A percentile compares a stretch with the other conserved stretches of the same genome.
Evolutionary conservation across 2,888 invertebrate genomes (phyloP).

Genomic region (Silvanus unidentatus): DNA sequence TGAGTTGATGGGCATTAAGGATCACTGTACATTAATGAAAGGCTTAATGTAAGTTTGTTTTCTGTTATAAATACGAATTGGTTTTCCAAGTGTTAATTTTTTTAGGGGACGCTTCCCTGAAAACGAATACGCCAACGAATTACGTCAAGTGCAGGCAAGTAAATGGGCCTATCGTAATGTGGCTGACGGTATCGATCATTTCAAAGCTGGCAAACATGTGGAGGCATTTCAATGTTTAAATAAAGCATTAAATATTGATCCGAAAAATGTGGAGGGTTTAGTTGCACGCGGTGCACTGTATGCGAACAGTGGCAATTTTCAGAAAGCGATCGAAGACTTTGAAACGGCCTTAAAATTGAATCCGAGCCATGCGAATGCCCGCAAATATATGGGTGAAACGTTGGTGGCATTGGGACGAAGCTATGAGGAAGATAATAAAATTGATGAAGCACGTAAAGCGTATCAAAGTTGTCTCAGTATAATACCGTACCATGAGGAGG

Average conservation of each 20-base stretch:
- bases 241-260: constrained; percentile 87
- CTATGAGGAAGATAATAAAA: constrained; percentile 80
- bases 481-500: constrained; percentile 82
- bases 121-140: constrained; percentile 74
- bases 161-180: constrained; percentile 90
- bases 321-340: constrained; percentile 91
- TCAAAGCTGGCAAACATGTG: constrained; percentile 85
- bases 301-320: constrained; percentile 90
- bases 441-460: constrained; percentile 77
- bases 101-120: constrained; percentile 68
- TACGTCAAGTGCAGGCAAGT: constrained; percentile 85
- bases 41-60: constrained; percentile 57
- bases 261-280: constrained; percentile 85
- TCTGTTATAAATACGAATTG: not conserved
- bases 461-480: constrained; percentile 79
- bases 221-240: constrained; percentile 94
- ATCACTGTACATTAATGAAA: constrained; percentile 64
- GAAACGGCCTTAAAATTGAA: constrained; percentile 85
- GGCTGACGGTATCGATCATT: constrained; percentile 92
- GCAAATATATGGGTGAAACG: constrained; percentile 91
- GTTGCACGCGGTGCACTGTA: constrained; percentile 88
- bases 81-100: constrained; percentile 6
- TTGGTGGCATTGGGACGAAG: constrained; percentile 83
- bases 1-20: constrained; percentile 66
- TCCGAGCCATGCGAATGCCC: constrained; percentile 85